phyloP scores from a whole-genome alignment of 1,140 invertebrate genomes.

The Ctenoplectra terminalis region DNA sequence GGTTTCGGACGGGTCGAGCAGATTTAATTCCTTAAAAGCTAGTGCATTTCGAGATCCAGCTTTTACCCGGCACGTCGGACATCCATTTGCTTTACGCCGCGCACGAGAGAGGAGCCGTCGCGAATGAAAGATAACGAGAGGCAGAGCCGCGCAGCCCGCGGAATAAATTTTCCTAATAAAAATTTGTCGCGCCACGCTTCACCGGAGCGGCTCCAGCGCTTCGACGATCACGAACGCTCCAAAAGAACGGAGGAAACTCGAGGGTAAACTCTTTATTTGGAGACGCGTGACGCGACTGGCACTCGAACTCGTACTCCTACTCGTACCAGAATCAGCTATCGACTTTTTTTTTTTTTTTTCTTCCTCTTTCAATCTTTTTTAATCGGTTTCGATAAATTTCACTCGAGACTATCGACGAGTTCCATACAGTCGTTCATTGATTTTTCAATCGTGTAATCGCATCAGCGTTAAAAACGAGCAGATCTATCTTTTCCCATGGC shows the following conservation, averaged over 20 bases:
- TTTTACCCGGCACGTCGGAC: conserved; percentile 19
- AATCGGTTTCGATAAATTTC: background rate
- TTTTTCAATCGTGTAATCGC: conserved; percentile 18
- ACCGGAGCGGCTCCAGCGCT: background rate
- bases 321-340: no score
- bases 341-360: background rate
- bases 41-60: conserved; percentile 47
- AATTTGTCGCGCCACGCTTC: conserved; percentile 1
- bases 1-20: background rate
- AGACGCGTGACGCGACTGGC: background rate
- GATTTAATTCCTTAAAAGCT: conserved; percentile 60
- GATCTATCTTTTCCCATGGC: background rate
- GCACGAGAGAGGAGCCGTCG: background rate
- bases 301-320: no score
- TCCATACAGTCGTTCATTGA: background rate
- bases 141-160: background rate
- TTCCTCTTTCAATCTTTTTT: background rate
- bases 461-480: background rate
- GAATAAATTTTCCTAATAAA: conserved; percentile 44
- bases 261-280: background rate
- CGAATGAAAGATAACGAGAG: conserved; percentile 54
- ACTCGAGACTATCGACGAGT: background rate
- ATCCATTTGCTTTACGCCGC: conserved; percentile 29
- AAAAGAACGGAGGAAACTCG: background rate
- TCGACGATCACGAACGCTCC: background rate